phyloP scores from a whole-genome alignment of 2,113 vertebrate species.

The Ammodramus savannarum region DNA sequence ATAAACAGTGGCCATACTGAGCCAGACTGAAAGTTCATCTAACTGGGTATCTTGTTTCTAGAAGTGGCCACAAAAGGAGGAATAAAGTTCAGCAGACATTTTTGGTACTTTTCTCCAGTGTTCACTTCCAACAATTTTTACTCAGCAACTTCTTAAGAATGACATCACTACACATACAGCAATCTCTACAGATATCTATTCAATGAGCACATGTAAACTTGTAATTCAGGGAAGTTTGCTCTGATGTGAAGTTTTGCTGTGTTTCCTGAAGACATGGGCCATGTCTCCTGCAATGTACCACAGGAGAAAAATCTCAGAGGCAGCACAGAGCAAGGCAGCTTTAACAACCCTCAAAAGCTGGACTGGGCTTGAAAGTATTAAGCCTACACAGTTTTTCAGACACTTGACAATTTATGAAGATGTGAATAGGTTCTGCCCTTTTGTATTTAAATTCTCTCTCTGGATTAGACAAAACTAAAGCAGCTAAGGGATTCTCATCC shows the following conservation, averaged over 20 bases:
- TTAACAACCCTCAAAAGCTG: not conserved
- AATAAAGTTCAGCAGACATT: not conserved
- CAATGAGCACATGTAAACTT: rapidly evolving
- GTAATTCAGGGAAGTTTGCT: not conserved
- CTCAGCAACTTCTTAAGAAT: not conserved
- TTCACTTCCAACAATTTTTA: not conserved
- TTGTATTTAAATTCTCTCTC: not conserved
- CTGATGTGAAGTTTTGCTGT: not conserved
- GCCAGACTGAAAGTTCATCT: not conserved
- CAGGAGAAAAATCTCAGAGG: not conserved
- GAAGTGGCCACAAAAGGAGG: not conserved
- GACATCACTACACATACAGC: not conserved
- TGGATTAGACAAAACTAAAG: not conserved
- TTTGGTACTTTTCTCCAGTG: not conserved
- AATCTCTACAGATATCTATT: not conserved
- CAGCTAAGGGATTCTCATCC: not conserved
- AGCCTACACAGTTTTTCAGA: not conserved
- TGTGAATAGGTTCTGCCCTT: not conserved
- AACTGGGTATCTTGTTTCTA: not conserved
- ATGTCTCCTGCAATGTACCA: not conserved
- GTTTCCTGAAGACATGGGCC: not conserved
- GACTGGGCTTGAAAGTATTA: not conserved
- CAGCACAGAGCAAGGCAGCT: not conserved
- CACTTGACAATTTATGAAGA: not conserved
- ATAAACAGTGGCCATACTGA: not conserved